Evolutionary conservation across 2,888 invertebrate genomes (phyloP).

Genomic region (Minunthozetes semirufus): DNA sequence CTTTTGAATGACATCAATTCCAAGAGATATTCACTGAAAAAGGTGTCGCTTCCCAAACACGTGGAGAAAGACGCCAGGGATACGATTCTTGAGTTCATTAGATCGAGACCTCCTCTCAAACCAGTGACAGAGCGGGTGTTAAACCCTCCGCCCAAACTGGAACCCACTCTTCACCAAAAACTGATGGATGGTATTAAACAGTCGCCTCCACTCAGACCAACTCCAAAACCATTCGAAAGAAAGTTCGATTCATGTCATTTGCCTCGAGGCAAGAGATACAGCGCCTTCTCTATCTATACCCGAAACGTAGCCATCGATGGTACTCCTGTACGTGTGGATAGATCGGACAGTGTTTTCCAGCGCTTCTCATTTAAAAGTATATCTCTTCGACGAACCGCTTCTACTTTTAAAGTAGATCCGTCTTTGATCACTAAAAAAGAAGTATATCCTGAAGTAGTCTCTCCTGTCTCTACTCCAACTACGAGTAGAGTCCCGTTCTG

Average conservation of each 20-base stretch:
- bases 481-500: too few species aligned
- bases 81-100: neutral
- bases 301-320: neutral
- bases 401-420: too few species aligned
- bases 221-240: neutral
- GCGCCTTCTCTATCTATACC: neutral
- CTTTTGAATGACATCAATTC: constrained; percentile 24
- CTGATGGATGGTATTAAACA: constrained; percentile 4
- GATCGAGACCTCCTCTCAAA: constrained; percentile 10
- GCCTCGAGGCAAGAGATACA: neutral
- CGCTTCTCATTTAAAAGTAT: neutral
- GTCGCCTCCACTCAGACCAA: neutral
- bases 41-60: neutral
- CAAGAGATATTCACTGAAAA: constrained; percentile 8
- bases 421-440: too few species aligned
- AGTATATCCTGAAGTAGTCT: too few species aligned
- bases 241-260: constrained; percentile 18
- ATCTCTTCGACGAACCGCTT: neutral
- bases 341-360: neutral
- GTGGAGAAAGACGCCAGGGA: constrained; percentile 16
- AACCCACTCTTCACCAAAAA: constrained; percentile 10
- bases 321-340: neutral
- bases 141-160: neutral
- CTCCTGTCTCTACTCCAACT: too few species aligned
- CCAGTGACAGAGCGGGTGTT: neutral